Evolutionary conservation across 2,888 invertebrate species (phyloP), one percentile per base, ranked within the genome.

Genomic region (Leistus spinibarbis): DNA sequence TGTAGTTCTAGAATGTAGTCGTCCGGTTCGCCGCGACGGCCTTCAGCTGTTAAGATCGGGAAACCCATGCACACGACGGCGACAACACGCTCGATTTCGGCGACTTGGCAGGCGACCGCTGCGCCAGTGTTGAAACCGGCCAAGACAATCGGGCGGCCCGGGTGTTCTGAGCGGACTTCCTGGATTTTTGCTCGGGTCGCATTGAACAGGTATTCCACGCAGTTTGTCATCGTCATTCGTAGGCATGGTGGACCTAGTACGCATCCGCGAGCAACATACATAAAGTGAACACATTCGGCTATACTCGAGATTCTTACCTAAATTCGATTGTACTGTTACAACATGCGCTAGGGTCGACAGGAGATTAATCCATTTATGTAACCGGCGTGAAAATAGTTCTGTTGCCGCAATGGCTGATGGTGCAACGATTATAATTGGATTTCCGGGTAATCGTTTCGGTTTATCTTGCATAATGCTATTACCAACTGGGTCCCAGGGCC

Each of bases 31-130:
- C 95, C 95, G 67, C 95, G 87, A 77, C 88, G 87, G 0, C 94
- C 95, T 80, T 91, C 91, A 0, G 91, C 88, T 0, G 94, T 93
- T 77, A 89, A 88, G 76, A 91, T 88, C 0, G 95, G 93, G 82
- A 95, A 94, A 0, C 95, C 95, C 77, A 95, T 86, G 81, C 93
- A 93, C 19, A 95, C 88, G 1, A 94, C 91, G 67, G 93, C 93
- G 20, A 90, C 88, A 7, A 95, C 91, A 66, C 88, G 87, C 82
- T 94, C 93, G 70, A 91, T 87, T 81, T 92, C 88, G 0, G 93
- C 91, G 2, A 93, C 90, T 86, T 94, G 93, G 80, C 92, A 88
- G 1, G 94, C 93, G 56, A 95, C 85, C 0, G 93, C 88, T 16
- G 93, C 90, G n/a, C 93, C 94, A 40, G 91, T 89, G 81, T 92